Evolutionary conservation across 2,888 invertebrate genomes (phyloP).

Genomic region (Rosalia funebris): DNA sequence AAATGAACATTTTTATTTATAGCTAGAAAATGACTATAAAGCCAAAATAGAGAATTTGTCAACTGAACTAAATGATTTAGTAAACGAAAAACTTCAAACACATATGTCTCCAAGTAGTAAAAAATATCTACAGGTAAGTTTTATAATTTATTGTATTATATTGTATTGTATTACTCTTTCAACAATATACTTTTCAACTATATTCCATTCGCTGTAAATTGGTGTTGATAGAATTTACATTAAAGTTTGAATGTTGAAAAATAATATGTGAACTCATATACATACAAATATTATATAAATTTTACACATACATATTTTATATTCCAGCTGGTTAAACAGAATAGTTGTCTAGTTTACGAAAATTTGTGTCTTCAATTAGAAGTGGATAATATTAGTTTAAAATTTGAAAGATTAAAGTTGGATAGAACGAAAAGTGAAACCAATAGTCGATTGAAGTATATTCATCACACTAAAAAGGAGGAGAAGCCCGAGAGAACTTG

Average conservation of each 20-base stretch:
- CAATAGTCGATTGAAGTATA: slow-evolving; percentile 53
- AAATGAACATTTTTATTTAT: slow-evolving; percentile 43
- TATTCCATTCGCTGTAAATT: no score
- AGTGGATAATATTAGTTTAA: slow-evolving; percentile 54
- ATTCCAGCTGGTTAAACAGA: slow-evolving; percentile 59
- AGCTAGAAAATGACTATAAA: slow-evolving; percentile 56
- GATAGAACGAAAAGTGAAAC: slow-evolving; percentile 53
- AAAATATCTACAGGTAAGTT: slow-evolving; percentile 60
- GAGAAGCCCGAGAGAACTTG: slow-evolving; percentile 9
- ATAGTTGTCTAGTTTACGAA: slow-evolving; percentile 61
- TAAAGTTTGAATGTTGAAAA: slow-evolving; percentile 5
- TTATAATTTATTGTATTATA: no score
- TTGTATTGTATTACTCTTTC: no score
- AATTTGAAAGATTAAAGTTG: slow-evolving; percentile 53
- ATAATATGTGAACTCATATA: no score
- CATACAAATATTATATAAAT: no score
- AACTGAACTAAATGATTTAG: slow-evolving; percentile 54
- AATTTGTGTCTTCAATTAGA: slow-evolving; percentile 60
- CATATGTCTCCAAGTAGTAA: slow-evolving; percentile 60
- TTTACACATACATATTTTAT: not conserved
- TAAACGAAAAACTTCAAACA: slow-evolving; percentile 53
- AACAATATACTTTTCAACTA: no score
- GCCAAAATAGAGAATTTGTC: slow-evolving; percentile 55
- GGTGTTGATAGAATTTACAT: no score
- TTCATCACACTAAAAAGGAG: slow-evolving; percentile 37